Percentiles rank a stretch among this genome's conserved stretches.
These are phyloP conservation scores for Crotophaga sulcirostris DNA, from an alignment of 2,113 vertebrate genomes.

Conservation along the genomic window DNA sequence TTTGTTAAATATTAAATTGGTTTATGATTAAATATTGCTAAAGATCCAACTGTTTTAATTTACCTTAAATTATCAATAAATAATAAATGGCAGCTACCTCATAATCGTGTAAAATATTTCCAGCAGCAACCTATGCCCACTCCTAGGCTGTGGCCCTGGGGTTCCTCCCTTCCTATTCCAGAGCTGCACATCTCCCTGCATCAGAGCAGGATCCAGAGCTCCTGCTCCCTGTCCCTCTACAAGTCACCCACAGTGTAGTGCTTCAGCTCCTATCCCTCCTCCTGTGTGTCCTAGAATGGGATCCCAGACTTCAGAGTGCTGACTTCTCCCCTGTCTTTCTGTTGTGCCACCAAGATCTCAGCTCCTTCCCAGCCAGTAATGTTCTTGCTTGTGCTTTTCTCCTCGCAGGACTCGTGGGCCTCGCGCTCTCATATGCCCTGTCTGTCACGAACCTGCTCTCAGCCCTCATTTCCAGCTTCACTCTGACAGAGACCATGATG, in stretches of 20 bases:
- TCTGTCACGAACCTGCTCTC: constrained; percentile 90
- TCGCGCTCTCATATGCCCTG: constrained; percentile 91
- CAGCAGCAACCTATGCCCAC: background rate
- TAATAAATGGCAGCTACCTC: too few relatives aligned
- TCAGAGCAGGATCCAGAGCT: background rate
- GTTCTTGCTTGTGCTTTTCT: background rate
- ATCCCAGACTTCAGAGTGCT: background rate
- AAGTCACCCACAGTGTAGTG: background rate
- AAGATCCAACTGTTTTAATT: too few relatives aligned
- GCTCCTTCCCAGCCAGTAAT: background rate
- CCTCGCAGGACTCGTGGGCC: constrained; percentile 87
- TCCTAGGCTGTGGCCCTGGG: background rate
- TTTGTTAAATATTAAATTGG: too few relatives aligned
- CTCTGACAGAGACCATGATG: constrained; percentile 92
- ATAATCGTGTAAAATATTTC: too few relatives aligned
- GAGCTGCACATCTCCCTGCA: background rate
- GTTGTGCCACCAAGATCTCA: background rate
- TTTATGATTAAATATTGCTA: too few relatives aligned
- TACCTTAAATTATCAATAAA: too few relatives aligned
- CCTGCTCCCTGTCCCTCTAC: background rate
- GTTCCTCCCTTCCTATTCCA: background rate
- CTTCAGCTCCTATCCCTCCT: background rate
- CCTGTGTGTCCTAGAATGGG: background rate
- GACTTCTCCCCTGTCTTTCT: background rate
- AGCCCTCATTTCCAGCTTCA: constrained; percentile 89